Evolutionary conservation across 2,888 invertebrate genomes (phyloP).

Genomic region (Amphipoea oculea): DNA sequence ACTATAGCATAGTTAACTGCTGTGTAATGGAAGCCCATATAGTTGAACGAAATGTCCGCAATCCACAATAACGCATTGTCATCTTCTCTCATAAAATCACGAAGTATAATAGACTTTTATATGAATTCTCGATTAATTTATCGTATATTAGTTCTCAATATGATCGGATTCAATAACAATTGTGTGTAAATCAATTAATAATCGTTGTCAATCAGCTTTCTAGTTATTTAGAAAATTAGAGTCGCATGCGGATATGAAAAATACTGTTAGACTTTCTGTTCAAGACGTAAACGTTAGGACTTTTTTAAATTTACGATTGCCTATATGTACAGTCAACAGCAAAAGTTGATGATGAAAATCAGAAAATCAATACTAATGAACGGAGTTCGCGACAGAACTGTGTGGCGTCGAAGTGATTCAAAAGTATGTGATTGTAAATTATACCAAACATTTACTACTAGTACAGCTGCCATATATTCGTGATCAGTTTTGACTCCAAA

Average conservation of each 20-base stretch:
- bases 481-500: no score
- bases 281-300: no score
- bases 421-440: no score
- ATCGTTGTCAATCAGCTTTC: background rate
- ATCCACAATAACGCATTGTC: constrained; percentile 48
- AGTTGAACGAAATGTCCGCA: constrained; percentile 14
- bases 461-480: no score
- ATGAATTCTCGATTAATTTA: constrained; percentile 19
- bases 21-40: background rate
- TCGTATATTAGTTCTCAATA: constrained; percentile 15
- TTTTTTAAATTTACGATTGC: background rate
- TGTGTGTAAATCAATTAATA: background rate
- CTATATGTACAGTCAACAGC: background rate
- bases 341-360: no score
- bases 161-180: background rate
- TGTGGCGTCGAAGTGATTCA: no score
- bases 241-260: no score
- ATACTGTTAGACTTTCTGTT: background rate
- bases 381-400: no score
- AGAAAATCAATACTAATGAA: no score
- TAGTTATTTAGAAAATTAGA: background rate
- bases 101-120: constrained; percentile 26
- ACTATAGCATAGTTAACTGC: constrained; percentile 8
- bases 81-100: constrained; percentile 36
- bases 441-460: no score